Conservation (phyloP, 2,797 vertebrate species). For the Vultur gryphus region DNA sequence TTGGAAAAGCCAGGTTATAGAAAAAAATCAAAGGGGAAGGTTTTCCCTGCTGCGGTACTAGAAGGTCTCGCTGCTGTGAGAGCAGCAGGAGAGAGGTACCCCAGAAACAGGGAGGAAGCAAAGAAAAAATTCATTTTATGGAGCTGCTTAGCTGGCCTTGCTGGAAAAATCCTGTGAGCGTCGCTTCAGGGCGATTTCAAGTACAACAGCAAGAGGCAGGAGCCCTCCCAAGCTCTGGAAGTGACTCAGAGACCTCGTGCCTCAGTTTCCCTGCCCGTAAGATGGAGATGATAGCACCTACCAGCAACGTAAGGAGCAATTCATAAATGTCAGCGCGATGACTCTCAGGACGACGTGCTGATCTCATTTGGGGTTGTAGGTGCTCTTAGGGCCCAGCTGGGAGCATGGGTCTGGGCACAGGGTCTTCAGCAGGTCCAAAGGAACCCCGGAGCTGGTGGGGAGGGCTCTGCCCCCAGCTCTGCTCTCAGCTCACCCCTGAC, state of each 20-base stretch:
- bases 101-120: neutral
- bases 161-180: rapidly evolving
- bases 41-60: neutral
- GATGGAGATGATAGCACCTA: neutral
- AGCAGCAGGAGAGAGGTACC: neutral
- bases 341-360: rapidly evolving
- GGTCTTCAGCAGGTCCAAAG: neutral
- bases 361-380: neutral
- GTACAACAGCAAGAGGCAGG: neutral
- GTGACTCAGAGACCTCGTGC: neutral
- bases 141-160: neutral
- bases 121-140: neutral
- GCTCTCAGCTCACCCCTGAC: neutral
- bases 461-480: neutral
- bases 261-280: neutral
- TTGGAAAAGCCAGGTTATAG: neutral
- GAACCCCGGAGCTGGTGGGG: neutral
- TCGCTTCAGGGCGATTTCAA: neutral
- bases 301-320: neutral
- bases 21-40: neutral
- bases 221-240: neutral
- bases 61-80: neutral
- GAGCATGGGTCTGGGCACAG: rapidly evolving
- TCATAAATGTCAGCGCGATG: rapidly evolving
- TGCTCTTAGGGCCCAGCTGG: neutral